Conservation (phyloP, 2,113 vertebrate genomes). For the Malurus alboscapulatus region DNA sequence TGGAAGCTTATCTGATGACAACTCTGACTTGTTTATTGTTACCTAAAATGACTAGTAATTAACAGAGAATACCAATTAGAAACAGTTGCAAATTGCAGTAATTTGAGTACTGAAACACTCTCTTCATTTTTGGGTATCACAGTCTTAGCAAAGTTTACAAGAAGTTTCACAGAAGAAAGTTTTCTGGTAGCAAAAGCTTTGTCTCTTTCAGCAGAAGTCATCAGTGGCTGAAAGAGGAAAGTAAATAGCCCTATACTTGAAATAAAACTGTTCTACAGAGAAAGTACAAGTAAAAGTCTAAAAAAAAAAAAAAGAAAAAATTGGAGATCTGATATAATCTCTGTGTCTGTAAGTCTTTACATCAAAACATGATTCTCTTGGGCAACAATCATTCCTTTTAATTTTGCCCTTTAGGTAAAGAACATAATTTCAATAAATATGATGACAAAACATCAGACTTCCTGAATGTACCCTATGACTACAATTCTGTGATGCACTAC, state of each 20-base stretch:
- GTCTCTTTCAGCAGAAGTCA: background rate
- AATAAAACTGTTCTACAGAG: background rate
- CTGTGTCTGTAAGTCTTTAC: background rate
- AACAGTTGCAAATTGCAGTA: background rate
- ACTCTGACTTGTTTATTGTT: background rate
- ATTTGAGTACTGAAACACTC: background rate
- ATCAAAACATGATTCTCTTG: background rate
- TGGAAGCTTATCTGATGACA: background rate
- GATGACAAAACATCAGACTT: conserved; percentile 73
- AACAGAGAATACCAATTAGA: background rate
- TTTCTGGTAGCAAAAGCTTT: background rate
- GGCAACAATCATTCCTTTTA: background rate
- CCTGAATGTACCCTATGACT: conserved; percentile 88
- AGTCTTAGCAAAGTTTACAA: background rate
- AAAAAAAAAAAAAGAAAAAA: background rate
- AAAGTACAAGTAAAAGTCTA: background rate
- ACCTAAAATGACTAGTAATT: background rate
- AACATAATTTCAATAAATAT: conserved; percentile 81
- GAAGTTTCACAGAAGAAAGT: background rate
- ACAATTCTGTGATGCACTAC: conserved; percentile 90
- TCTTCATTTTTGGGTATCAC: background rate
- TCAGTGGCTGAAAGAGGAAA: background rate
- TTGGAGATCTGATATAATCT: background rate
- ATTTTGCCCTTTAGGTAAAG: conserved; percentile 72
- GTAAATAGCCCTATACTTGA: background rate